Base-by-base conservation (phyloP, 2,888 invertebrate genomes). In the Drosophila sordidula region DNA sequence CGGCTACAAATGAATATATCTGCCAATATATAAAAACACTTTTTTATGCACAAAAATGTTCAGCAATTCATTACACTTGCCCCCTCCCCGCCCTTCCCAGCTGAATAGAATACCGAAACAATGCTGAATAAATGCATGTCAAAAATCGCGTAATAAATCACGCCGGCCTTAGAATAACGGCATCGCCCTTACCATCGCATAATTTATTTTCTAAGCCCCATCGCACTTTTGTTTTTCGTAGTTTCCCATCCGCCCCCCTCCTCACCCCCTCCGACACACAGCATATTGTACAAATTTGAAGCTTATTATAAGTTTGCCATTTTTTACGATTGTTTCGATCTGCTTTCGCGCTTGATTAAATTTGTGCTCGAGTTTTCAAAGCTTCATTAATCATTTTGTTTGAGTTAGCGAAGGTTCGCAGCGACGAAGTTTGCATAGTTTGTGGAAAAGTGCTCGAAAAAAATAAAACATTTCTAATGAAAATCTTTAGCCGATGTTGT, bases 311-410 rank as follows among this genome's bases (percentile, higher is more conserved):
- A 88, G 71, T 86, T 86, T 49, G 25, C 50, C 34, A 59, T 68
- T 72, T 69, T 62, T 55, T 77, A 47, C 68, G 71, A 74, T 78
- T 80, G 68, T 80, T 80, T 74, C 72, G 76, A 74, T 86, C 78
- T 83, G 81, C 74, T 76, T 75, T 76, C 58, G 74, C 84, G 89
- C 89, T 89, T 85, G 85, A 85, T 85, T 85, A 89, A 89, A 89
- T 89, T 85, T 89, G 58, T 68, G 73, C 85, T 62, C 84, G 78
- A 75, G 62, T 86, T 83, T 75, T 67, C 51, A 68, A 68, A 70
- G 84, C 79, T 87, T 85, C 85, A 85, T 85, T 85, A 87, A 85
- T 85, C 85, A 85, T 84, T 67, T 77, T 59, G 70, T 71, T 67
- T 62, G 55, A 65, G 61, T 14, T 67, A 39, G 52, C 38, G 49